Percentiles rank a stretch among this genome's conserved stretches.
Conservation (phyloP, 2,113 vertebrate species). For the Misgurnus mizolepis region DNA sequence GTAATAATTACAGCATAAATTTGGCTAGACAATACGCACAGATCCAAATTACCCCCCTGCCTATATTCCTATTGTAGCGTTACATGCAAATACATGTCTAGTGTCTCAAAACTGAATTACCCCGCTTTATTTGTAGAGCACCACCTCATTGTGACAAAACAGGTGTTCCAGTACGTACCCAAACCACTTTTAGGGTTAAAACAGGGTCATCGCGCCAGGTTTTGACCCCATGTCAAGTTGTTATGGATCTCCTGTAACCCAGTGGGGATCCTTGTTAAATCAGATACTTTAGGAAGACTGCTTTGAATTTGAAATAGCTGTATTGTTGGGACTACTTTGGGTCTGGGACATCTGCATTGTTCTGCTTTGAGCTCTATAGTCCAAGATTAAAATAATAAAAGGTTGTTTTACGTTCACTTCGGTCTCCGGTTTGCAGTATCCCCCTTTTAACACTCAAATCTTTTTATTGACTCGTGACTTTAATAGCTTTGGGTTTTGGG, state of each 20-base stretch:
- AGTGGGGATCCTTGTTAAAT: conserved; percentile 32
- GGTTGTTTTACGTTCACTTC: conserved; percentile 5
- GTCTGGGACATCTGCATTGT: conserved; percentile 21
- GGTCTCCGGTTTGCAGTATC: not conserved
- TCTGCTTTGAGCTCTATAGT: conserved; percentile 19
- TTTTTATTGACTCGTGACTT: not conserved
- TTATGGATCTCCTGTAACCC: conserved; percentile 28
- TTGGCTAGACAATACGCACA: not conserved
- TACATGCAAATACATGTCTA: not conserved
- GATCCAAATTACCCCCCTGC: not conserved
- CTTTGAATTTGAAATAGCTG: conserved; percentile 25
- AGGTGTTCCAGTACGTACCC: conserved; percentile 19
- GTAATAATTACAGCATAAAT: conserved; percentile 1
- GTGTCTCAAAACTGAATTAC: not conserved
- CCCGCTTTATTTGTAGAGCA: not conserved
- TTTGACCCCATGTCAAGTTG: not conserved
- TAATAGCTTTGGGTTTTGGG: conserved; percentile 1
- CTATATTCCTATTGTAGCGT: not conserved
- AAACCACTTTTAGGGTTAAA: conserved; percentile 21
- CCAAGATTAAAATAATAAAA: conserved; percentile 29
- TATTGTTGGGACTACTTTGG: not conserved
- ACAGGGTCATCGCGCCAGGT: conserved; percentile 29
- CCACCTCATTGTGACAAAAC: not conserved
- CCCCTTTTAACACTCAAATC: conserved; percentile 6
- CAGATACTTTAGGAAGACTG: conserved; percentile 17